phyloP scores from a whole-genome alignment of 2,888 invertebrate species.

The Fissipunctia ypsillon region DNA sequence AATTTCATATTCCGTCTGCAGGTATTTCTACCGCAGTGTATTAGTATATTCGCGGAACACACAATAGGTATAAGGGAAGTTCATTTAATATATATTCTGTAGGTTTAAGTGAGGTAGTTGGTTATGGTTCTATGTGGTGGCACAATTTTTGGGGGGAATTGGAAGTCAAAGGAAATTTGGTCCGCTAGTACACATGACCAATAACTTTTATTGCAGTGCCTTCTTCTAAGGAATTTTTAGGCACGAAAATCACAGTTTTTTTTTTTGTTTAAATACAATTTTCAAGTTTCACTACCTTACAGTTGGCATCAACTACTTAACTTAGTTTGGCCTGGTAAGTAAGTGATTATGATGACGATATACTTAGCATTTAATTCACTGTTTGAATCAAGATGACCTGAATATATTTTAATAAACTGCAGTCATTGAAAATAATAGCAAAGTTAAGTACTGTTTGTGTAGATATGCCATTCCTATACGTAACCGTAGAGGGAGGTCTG shows the following conservation, averaged over 20 bases:
- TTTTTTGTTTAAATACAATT: background rate
- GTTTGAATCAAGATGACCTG: background rate
- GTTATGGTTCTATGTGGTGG: background rate
- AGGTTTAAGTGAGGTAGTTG: background rate
- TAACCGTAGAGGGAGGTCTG: background rate
- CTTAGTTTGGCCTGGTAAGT: background rate
- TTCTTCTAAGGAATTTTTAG: no score
- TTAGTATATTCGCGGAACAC: conserved; percentile 53
- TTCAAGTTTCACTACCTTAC: background rate
- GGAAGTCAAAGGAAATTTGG: background rate
- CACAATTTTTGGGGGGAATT: background rate
- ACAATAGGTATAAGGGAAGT: background rate
- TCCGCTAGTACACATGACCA: background rate
- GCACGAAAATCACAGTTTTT: background rate
- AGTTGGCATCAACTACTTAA: background rate
- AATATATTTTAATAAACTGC: background rate
- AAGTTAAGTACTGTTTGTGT: background rate
- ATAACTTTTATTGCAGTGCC: background rate
- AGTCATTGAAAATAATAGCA: background rate
- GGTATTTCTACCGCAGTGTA: conserved; percentile 54
- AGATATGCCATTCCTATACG: no score
- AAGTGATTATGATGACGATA: background rate
- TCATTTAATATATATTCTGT: conserved; percentile 15
- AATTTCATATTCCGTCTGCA: conserved; percentile 62
- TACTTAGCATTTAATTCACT: background rate